Conservation (phyloP, 2,797 vertebrate species). For the Ctenochaetus hawaiiensis region DNA sequence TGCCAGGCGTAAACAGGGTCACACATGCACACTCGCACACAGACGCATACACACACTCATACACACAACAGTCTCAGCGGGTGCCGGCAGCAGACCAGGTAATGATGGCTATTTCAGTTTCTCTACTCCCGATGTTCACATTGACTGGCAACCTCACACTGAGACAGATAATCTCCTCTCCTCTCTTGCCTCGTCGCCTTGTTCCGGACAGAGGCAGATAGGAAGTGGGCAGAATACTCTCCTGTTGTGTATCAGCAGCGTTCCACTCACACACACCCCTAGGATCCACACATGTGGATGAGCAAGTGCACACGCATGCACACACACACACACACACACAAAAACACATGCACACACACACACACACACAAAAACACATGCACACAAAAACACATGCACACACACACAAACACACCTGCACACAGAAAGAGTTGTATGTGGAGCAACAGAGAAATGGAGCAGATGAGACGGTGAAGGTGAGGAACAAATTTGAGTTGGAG, state of each 20-base stretch:
- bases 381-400: conserved; percentile 30
- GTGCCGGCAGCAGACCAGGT: conserved; percentile 66
- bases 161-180: conserved; percentile 74
- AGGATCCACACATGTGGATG: conserved; percentile 48
- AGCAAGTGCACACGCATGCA: conserved; percentile 13
- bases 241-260: conserved; percentile 64
- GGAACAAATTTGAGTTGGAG: conserved; percentile 21
- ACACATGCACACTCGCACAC: conserved; percentile 4
- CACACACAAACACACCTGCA: conserved; percentile 63
- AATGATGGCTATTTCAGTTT: conserved; percentile 74
- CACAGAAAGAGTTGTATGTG: conserved; percentile 33
- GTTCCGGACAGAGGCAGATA: conserved; percentile 66
- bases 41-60: not conserved
- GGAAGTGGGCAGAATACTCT: conserved; percentile 75
- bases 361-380: conserved; percentile 63
- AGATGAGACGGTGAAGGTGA: not conserved
- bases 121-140: conserved; percentile 56
- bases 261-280: conserved; percentile 56
- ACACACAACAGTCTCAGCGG: conserved; percentile 41
- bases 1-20: too few species aligned
- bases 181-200: conserved; percentile 41
- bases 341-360: conserved; percentile 12
- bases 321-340: conserved; percentile 29
- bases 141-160: conserved; percentile 71
- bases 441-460: conserved; percentile 28